Conservation (phyloP, 2,888 invertebrate species). For the Trisateles emortualis region DNA sequence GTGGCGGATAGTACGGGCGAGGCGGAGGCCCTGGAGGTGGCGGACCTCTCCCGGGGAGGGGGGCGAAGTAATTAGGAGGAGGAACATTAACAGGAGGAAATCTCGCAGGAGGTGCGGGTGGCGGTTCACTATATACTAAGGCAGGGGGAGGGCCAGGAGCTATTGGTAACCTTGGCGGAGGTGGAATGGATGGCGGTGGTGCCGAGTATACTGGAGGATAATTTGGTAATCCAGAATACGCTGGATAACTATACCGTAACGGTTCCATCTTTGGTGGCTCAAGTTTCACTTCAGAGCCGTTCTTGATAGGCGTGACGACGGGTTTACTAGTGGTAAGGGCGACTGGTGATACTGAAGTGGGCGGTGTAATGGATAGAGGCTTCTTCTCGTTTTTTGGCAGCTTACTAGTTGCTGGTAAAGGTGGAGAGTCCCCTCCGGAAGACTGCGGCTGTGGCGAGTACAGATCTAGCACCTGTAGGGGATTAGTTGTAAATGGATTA, state of each 20-base stretch:
- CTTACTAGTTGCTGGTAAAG: slow-evolving; percentile 80
- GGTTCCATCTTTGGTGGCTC: slow-evolving; percentile 73
- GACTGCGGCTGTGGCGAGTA: slow-evolving; percentile 92
- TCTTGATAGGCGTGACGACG: slow-evolving; percentile 72
- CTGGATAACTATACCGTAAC: slow-evolving; percentile 66
- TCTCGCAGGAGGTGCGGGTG: slow-evolving; percentile 64
- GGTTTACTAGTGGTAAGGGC: slow-evolving; percentile 62
- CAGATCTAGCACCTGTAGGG: slow-evolving; percentile 92
- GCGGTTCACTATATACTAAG: slow-evolving; percentile 78
- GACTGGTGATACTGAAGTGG: slow-evolving; percentile 81
- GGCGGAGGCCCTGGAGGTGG: slow-evolving; percentile 70
- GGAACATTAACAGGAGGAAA: slow-evolving; percentile 75
- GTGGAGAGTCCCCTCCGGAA: slow-evolving; percentile 90
- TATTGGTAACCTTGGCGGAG: slow-evolving; percentile 69
- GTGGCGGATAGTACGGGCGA: slow-evolving; percentile 79
- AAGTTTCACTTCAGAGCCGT: slow-evolving; percentile 70
- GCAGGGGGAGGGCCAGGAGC: slow-evolving; percentile 48
- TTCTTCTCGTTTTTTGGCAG: slow-evolving; percentile 86
- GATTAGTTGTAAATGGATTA: too few species aligned
- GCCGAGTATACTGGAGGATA: slow-evolving; percentile 74
- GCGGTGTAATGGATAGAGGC: slow-evolving; percentile 82
- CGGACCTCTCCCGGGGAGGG: slow-evolving; percentile 57
- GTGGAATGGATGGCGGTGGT: slow-evolving; percentile 67
- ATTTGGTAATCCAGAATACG: slow-evolving; percentile 67
- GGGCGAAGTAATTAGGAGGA: slow-evolving; percentile 74